A percentile compares a stretch with the other conserved stretches of the same genome.
Conservation (phyloP, 2,113 vertebrate species). For the Alethe castanea region DNA sequence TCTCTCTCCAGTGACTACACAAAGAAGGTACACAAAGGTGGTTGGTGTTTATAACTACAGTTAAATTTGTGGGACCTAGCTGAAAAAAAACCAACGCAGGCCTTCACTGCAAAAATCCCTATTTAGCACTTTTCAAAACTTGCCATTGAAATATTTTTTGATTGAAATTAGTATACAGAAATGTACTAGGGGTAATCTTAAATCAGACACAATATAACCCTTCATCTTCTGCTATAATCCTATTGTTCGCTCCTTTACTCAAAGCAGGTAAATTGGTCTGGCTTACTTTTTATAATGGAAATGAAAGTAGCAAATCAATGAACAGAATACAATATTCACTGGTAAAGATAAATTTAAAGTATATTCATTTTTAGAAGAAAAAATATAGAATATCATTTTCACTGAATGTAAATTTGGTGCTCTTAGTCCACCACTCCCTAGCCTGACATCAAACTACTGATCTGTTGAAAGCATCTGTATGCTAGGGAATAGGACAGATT, state of each 20-base stretch:
- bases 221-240: not conserved
- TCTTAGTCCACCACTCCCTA: not conserved
- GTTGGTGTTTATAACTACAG: not conserved
- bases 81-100: not conserved
- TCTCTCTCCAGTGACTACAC: not conserved
- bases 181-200: not conserved
- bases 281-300: not conserved
- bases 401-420: not conserved
- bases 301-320: not conserved
- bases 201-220: not conserved
- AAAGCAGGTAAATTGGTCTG: not conserved
- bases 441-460: not conserved
- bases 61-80: not conserved
- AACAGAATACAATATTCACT: not conserved
- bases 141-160: not conserved
- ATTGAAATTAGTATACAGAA: not conserved
- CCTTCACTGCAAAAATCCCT: not conserved
- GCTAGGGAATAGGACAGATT: not conserved
- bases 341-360: not conserved
- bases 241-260: not conserved
- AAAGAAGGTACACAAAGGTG: not conserved
- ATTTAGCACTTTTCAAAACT: not conserved
- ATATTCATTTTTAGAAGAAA: not conserved
- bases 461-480: not conserved
- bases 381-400: not conserved